Percentiles rank a stretch among this genome's conserved stretches.
These are phyloP conservation scores for Ostrea denselamellosa DNA, from an alignment of 1,140 invertebrate genomes.

Conservation along the genomic window DNA sequence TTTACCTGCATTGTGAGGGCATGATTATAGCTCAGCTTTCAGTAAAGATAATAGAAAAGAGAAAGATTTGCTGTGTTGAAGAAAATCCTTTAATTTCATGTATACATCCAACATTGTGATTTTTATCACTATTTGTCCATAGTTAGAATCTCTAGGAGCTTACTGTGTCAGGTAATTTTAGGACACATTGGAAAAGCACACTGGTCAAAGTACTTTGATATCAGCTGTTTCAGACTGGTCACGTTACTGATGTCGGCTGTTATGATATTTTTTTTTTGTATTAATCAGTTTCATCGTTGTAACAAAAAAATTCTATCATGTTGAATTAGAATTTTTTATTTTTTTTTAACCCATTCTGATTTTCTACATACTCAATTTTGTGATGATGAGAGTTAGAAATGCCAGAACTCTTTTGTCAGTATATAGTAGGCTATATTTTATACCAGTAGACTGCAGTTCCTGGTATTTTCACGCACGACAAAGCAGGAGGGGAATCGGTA, in stretches of 20 bases:
- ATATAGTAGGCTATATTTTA: background rate
- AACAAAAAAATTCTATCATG: too few species aligned
- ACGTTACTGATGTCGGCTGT: background rate
- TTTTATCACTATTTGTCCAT: background rate
- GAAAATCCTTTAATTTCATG: background rate
- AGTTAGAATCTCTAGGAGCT: background rate
- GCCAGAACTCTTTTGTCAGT: background rate
- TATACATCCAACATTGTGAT: background rate
- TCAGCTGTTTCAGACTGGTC: background rate
- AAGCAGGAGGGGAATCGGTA: background rate
- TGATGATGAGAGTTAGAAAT: background rate
- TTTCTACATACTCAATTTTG: background rate
- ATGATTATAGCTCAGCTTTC: background rate
- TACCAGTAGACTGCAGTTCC: background rate
- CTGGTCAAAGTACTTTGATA: background rate
- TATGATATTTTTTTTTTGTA: background rate
- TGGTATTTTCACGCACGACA: background rate
- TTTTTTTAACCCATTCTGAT: background rate
- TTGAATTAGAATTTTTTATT: background rate
- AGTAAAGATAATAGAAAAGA: background rate
- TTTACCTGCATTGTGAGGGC: background rate
- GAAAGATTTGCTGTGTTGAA: background rate
- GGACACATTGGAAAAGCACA: background rate
- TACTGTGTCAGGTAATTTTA: background rate
- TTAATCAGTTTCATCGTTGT: background rate